phyloP scores from a whole-genome alignment of 2,797 vertebrate genomes.

The Aphelocoma californica region DNA sequence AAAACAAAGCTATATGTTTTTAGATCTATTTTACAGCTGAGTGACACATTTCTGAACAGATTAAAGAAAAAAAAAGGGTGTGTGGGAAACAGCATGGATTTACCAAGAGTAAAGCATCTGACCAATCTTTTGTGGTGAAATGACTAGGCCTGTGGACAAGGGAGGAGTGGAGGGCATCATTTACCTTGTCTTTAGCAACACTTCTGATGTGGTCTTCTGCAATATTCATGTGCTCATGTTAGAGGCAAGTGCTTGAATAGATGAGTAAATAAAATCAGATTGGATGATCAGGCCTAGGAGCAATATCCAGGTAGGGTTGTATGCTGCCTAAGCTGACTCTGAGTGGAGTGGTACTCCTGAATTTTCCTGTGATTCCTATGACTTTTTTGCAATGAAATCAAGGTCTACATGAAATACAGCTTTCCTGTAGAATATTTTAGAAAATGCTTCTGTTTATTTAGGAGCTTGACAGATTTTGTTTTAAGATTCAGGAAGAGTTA shows the following conservation, averaged over 20 bases:
- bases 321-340: neutral
- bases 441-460: neutral
- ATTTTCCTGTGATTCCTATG: neutral
- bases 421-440: neutral
- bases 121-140: neutral
- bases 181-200: neutral
- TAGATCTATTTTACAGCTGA: neutral
- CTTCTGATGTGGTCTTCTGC: neutral
- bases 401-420: fast-evolving
- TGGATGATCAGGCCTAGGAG: neutral
- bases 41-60: neutral
- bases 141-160: neutral
- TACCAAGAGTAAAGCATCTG: neutral
- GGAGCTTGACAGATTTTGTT: neutral
- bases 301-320: neutral
- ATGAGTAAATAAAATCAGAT: neutral
- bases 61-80: neutral
- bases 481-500: neutral
- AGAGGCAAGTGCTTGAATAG: neutral
- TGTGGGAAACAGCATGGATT: neutral
- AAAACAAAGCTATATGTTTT: neutral
- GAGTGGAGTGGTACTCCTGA: neutral
- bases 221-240: neutral
- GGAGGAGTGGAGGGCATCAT: neutral
- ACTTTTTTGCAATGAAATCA: neutral